These are phyloP conservation scores for Acrobasis repandana DNA, from an alignment of 2,888 invertebrate genomes.

Conservation along the genomic window DNA sequence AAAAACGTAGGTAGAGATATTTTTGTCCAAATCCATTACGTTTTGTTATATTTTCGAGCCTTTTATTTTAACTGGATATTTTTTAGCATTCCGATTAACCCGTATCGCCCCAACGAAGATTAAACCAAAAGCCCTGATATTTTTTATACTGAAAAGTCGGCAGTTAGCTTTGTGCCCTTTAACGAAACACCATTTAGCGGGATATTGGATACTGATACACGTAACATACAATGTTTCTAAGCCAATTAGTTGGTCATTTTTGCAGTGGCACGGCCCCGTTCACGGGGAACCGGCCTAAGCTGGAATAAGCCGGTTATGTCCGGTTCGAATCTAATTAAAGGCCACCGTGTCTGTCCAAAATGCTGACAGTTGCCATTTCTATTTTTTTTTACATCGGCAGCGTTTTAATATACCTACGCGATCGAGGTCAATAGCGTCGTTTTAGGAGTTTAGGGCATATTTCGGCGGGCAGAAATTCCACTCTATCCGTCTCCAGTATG, in stretches of 20 bases:
- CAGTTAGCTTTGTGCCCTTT: constrained; percentile 46
- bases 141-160: constrained; percentile 17
- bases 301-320: constrained; percentile 78
- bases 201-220: constrained; percentile 75
- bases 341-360: constrained; percentile 72
- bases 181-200: constrained; percentile 63
- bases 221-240: constrained; percentile 72
- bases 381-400: constrained; percentile 55
- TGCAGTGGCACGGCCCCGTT: constrained; percentile 69
- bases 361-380: constrained; percentile 75
- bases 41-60: neutral
- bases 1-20: neutral
- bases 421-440: constrained; percentile 62
- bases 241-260: constrained; percentile 81
- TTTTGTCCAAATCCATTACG: neutral
- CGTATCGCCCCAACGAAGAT: constrained; percentile 3
- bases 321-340: constrained; percentile 81
- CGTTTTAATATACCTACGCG: constrained; percentile 49
- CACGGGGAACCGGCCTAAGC: constrained; percentile 69
- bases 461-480: too few species aligned
- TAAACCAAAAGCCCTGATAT: constrained; percentile 3
- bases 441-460: constrained; percentile 45
- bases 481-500: too few species aligned
- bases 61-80: neutral
- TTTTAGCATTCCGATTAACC: neutral